Evolutionary conservation across 2,888 invertebrate species (phyloP), one percentile per base, ranked within the genome.

Genomic region (Acrocyrtus sp.): DNA sequence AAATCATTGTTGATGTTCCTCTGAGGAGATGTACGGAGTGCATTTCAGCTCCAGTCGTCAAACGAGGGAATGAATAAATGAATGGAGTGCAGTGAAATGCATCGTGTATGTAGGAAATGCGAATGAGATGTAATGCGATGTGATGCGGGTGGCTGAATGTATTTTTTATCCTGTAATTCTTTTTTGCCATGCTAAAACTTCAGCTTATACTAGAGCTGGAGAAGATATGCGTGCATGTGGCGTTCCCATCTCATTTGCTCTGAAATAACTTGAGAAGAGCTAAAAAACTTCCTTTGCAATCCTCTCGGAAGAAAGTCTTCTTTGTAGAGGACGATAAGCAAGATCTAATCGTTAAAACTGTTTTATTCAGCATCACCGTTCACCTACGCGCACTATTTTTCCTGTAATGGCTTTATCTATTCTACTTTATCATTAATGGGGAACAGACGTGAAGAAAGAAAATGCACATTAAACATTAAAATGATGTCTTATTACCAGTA

Each of bases 1-100:
- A 70, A 54, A 72, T 72, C 72, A 65, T 72, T 72, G 65, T 60
- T 72, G 72, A 72, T 72, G 72, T 72, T 72, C 53, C 72, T 72
- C 72, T 22, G 54, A 70, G 70, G 72, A 72, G 58, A 72, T 58
- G 58, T 60, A 65, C 58, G 60, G 34, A 72, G 54, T 72, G 45
- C 51, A 50, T 34, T 63, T 58, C 51, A 45, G 63, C 58, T 34
- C 34, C 34, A 34, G 48, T 56, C 29, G 45, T 41, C 27, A 43
- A 39, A 24, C 51, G 53, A 12, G 34, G 48, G 41, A 61, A 69
- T 54, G 48, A 61, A 56, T 51, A 21, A 57, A 45, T 57, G 50
- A 50, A 54, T 53, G 50, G 26, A 45, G 19, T 54, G 19, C 34
- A 58, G 22, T 45, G 45, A 48, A 61, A 45, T 62, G 69, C 68